phyloP scores from a whole-genome alignment of 2,113 vertebrate species.

The Siphamia tubifer region DNA sequence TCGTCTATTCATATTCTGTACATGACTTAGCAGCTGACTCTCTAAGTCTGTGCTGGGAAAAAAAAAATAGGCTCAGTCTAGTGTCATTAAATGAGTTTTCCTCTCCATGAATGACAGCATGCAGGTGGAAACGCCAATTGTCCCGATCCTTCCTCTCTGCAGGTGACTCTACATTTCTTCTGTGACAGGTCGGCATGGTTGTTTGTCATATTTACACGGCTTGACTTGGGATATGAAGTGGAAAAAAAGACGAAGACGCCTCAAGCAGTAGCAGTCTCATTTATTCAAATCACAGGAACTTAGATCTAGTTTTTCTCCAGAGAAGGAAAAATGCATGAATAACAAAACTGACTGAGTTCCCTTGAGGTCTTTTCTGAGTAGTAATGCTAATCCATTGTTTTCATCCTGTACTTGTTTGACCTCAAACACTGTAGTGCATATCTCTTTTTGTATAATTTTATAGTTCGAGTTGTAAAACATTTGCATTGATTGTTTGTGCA shows the following conservation, averaged over 20 bases:
- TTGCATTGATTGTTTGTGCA: too few relatives aligned
- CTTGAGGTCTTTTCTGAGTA: not conserved
- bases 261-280: constrained; percentile 32
- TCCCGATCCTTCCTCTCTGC: constrained; percentile 1
- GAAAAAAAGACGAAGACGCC: constrained; percentile 38
- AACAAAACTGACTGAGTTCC: constrained; percentile 17
- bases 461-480: too few relatives aligned
- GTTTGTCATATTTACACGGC: constrained; percentile 55
- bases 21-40: constrained; percentile 17
- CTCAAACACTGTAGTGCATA: too few relatives aligned
- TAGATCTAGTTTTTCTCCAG: not conserved
- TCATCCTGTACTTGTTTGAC: not conserved
- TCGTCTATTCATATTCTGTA: constrained; percentile 28
- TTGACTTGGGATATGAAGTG: constrained; percentile 34
- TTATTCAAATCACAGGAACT: constrained; percentile 37
- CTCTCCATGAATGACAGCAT: constrained; percentile 23
- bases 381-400: not conserved
- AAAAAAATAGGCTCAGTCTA: not conserved
- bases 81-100: not conserved
- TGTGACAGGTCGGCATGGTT: constrained; percentile 19
- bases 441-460: too few relatives aligned
- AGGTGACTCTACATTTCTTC: constrained; percentile 23
- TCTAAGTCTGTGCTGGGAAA: constrained; percentile 9
- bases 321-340: constrained; percentile 4
- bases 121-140: constrained; percentile 24